Evolutionary conservation across 2,888 invertebrate species (phyloP).

Genomic region (Hypselothyrea guttata): DNA sequence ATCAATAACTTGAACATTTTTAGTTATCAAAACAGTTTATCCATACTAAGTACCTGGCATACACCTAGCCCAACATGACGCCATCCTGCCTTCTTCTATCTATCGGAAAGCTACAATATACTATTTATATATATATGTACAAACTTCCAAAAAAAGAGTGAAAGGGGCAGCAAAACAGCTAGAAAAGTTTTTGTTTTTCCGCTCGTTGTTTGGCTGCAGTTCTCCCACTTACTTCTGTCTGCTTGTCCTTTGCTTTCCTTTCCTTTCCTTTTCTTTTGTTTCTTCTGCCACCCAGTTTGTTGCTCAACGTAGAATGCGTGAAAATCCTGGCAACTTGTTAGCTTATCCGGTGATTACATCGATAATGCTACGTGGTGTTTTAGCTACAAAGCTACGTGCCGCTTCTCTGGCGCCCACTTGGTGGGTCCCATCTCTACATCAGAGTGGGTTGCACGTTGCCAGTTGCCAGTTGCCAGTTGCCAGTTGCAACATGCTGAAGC

Average conservation of each 20-base stretch:
- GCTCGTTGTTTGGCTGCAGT: conserved; percentile 41
- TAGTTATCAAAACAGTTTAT: conserved; percentile 73
- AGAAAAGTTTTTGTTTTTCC: conserved; percentile 42
- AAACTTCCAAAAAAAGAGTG: background rate
- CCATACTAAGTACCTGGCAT: conserved; percentile 57
- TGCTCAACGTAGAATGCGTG: conserved; percentile 62
- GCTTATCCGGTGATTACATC: conserved; percentile 83
- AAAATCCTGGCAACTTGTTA: conserved; percentile 82
- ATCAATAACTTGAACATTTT: conserved; percentile 68
- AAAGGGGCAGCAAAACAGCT: background rate
- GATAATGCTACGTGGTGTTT: conserved; percentile 81
- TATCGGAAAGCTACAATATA: conserved; percentile 48
- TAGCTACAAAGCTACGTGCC: conserved; percentile 72
- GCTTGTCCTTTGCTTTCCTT: background rate
- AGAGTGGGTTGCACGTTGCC: conserved; percentile 5
- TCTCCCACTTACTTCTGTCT: background rate
- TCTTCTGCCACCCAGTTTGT: background rate
- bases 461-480: conserved; percentile 23
- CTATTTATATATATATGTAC: conserved; percentile 10
- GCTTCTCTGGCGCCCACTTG: conserved; percentile 25
- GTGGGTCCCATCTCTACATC: background rate
- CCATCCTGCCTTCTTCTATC: background rate
- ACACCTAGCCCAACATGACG: background rate
- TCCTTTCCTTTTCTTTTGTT: conserved; percentile 1
- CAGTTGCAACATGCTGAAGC: conserved; percentile 21